phyloP scores from a whole-genome alignment of 2,113 vertebrate genomes.

The Ammodytes dubius region DNA sequence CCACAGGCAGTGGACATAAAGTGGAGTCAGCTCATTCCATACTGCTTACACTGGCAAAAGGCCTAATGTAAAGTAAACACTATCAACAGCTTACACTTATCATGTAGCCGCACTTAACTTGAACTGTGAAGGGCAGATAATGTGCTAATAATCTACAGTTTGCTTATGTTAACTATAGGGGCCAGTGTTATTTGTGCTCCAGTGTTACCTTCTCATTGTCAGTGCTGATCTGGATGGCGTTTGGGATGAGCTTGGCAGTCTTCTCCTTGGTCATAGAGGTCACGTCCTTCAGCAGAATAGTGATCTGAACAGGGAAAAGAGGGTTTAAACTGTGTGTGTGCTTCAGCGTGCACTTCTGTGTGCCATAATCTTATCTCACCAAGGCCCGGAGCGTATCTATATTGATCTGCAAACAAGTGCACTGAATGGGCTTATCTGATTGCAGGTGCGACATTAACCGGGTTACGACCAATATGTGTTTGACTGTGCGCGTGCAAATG shows the following conservation, averaged over 20 bases:
- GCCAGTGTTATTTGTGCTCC: background rate
- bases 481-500: constrained; percentile 7
- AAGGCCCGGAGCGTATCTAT: constrained; percentile 26
- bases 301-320: constrained; percentile 82
- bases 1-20: background rate
- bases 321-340: background rate
- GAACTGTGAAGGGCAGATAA: background rate
- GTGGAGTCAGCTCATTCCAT: constrained; percentile 53
- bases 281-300: constrained; percentile 92
- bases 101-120: background rate
- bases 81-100: constrained; percentile 1
- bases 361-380: constrained; percentile 24
- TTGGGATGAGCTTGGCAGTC: constrained; percentile 94
- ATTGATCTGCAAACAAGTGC: constrained; percentile 52
- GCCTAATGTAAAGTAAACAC: background rate
- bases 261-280: constrained; percentile 93
- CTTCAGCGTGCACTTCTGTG: background rate
- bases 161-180: background rate
- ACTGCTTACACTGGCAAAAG: constrained; percentile 33
- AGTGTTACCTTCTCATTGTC: constrained; percentile 88
- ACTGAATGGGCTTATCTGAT: constrained; percentile 44
- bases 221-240: constrained; percentile 93
- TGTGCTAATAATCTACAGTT: background rate
- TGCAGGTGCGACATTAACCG: constrained; percentile 27
- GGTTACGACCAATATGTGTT: constrained; percentile 9